These are phyloP conservation scores for Clistopyga incitator DNA, from an alignment of 2,888 invertebrate species.

Conservation along the genomic window DNA sequence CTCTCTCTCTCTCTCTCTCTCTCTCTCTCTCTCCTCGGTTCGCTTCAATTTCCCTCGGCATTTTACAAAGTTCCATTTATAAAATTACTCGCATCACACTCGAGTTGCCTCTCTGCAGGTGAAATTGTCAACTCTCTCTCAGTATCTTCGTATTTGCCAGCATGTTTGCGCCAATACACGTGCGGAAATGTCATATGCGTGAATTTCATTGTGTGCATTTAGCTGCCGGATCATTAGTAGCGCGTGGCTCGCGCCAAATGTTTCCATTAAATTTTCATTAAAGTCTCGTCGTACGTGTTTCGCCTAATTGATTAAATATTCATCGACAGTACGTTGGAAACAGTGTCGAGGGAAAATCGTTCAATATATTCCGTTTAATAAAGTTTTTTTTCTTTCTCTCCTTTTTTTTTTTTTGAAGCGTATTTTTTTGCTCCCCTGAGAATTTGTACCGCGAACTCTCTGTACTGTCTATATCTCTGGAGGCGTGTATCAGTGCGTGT, in stretches of 20 bases:
- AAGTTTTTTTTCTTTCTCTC: slow-evolving; percentile 7
- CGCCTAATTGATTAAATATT: slow-evolving; percentile 29
- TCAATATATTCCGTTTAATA: not conserved
- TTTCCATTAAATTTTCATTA: slow-evolving; percentile 50
- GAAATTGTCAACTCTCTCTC: slow-evolving; percentile 12
- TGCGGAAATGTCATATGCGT: not conserved
- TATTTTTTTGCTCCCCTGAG: not conserved
- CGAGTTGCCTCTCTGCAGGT: slow-evolving; percentile 5
- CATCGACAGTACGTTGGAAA: not conserved
- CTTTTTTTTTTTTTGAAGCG: not conserved
- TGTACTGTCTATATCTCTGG: slow-evolving; percentile 20
- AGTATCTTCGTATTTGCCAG: not conserved
- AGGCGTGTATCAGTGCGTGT: slow-evolving; percentile 24
- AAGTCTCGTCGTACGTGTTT: slow-evolving; percentile 11
- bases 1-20: not conserved
- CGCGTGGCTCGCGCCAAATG: not conserved
- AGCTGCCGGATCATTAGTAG: not conserved
- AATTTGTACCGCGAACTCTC: not conserved
- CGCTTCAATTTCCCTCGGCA: slow-evolving; percentile 11
- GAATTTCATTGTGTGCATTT: slow-evolving; percentile 14
- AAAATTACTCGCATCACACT: slow-evolving; percentile 24
- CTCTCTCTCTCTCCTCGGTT: not conserved
- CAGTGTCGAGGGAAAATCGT: not conserved
- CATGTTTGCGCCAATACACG: not conserved
- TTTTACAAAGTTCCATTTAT: slow-evolving; percentile 11